Conservation (phyloP, 2,888 invertebrate species). For the Melanotus villosus region DNA sequence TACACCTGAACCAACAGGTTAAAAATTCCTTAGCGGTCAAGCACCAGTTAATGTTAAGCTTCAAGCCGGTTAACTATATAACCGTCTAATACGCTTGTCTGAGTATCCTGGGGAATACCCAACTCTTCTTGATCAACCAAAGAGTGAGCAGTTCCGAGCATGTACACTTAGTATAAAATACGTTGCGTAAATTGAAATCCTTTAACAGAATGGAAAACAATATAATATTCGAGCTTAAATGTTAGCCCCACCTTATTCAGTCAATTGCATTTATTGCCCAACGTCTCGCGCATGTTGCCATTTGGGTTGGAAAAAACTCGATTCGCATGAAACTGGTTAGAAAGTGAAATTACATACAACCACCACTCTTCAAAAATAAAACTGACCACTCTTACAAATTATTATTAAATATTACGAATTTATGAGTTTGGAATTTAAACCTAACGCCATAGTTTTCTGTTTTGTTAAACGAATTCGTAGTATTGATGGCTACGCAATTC, state of each 20-base stretch:
- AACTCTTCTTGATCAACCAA: no score
- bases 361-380: conserved; percentile 20
- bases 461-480: neutral
- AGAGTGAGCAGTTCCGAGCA: no score
- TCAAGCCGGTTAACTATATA: no score
- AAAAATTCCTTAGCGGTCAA: no score
- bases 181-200: conserved; percentile 18
- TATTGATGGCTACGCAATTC: no score
- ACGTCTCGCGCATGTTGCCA: conserved; percentile 42
- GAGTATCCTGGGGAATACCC: no score
- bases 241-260: conserved; percentile 44
- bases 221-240: conserved; percentile 33
- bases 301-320: conserved; percentile 50
- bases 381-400: conserved; percentile 2
- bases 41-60: no score
- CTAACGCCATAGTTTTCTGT: neutral
- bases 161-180: no score
- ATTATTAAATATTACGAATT: conserved; percentile 16
- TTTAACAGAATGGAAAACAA: conserved; percentile 3
- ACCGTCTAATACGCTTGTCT: no score
- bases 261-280: conserved; percentile 32
- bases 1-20: no score
- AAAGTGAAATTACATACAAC: conserved; percentile 48
- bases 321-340: conserved; percentile 53
- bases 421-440: neutral